Evolutionary conservation across 1,140 invertebrate species (phyloP).

Genomic region (Drosophila sturtevanti): DNA sequence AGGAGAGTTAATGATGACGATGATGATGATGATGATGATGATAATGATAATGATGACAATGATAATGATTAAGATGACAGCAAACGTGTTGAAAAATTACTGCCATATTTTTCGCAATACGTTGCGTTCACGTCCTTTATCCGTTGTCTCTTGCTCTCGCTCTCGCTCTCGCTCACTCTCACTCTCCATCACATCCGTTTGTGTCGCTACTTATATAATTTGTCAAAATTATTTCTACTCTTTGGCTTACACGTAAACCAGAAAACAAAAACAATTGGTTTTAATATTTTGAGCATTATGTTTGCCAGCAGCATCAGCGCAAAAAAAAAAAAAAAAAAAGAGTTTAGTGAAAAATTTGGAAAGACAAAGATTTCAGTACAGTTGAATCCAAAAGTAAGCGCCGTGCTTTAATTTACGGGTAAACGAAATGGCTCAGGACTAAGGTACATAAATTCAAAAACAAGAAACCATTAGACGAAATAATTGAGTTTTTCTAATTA

Average conservation of each 20-base stretch:
- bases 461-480: not conserved
- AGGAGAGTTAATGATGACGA: constrained; percentile 1
- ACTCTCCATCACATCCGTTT: constrained; percentile 8
- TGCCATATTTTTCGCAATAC: constrained; percentile 67
- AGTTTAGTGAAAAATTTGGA: constrained; percentile 6
- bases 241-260: constrained; percentile 52
- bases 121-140: constrained; percentile 19
- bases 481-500: too few species aligned
- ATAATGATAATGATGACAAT: constrained; percentile 20
- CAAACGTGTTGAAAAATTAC: constrained; percentile 65
- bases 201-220: constrained; percentile 48
- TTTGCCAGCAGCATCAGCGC: constrained; percentile 65
- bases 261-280: constrained; percentile 15
- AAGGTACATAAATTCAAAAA: not conserved
- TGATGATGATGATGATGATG: constrained; percentile 33
- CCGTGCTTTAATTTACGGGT: constrained; percentile 49
- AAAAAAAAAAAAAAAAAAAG: not conserved
- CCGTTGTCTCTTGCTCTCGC: not conserved
- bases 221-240: constrained; percentile 63
- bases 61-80: not conserved
- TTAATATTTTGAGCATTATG: constrained; percentile 31
- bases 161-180: not conserved
- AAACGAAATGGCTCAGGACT: constrained; percentile 32
- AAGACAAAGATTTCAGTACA: constrained; percentile 35
- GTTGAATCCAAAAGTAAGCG: constrained; percentile 56